phyloP scores from a whole-genome alignment of 2,888 invertebrate genomes.

The Chrysina gloriosa region DNA sequence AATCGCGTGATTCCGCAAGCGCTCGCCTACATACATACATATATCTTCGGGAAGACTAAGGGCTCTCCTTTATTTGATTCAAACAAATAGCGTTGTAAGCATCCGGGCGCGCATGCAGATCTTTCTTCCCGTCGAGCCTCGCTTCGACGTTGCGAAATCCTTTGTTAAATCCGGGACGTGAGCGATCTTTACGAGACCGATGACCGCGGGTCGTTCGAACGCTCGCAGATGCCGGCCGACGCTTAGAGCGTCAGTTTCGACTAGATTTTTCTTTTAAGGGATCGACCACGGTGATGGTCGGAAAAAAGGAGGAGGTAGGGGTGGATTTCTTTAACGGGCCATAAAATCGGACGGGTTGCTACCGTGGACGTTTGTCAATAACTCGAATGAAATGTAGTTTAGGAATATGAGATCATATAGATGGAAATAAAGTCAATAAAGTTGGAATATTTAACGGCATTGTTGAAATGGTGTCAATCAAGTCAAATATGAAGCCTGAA shows the following conservation, averaged over 20 bases:
- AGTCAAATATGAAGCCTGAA: too few relatives aligned
- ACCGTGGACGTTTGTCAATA: not conserved
- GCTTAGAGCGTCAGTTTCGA: not conserved
- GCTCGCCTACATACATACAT: not conserved
- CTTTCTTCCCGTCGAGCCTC: not conserved
- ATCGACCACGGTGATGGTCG: too few relatives aligned
- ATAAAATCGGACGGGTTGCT: conserved; percentile 10
- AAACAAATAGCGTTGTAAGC: conserved; percentile 30
- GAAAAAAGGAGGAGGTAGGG: too few relatives aligned
- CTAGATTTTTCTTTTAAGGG: too few relatives aligned
- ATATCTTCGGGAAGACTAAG: not conserved
- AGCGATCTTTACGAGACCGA: conserved; percentile 1
- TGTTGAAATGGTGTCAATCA: too few relatives aligned
- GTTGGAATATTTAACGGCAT: too few relatives aligned
- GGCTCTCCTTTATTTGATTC: conserved; percentile 24
- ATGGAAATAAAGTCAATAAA: too few relatives aligned
- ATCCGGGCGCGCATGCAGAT: conserved; percentile 17
- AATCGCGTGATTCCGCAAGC: not conserved
- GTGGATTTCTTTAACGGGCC: conserved; percentile 4
- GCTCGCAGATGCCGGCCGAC: not conserved
- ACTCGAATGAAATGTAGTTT: too few relatives aligned
- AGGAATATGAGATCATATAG: too few relatives aligned
- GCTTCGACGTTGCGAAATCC: not conserved
- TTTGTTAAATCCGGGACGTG: not conserved
- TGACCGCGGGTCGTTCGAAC: conserved; percentile 10